Base-by-base conservation (phyloP, 23 tunicate species). In the Styela clava region DNA sequence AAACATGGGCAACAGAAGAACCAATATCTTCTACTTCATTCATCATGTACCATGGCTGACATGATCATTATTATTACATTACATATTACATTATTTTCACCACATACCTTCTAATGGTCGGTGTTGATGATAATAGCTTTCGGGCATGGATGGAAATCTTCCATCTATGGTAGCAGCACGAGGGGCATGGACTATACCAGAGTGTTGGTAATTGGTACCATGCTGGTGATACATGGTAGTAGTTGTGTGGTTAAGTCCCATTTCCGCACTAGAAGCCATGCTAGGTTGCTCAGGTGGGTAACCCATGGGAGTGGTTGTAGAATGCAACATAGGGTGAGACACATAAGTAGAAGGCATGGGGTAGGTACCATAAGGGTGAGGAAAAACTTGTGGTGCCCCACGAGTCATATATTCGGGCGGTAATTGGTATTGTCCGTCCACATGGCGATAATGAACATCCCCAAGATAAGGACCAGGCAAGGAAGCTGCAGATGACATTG, bases 141-240 rank as follows among this genome's bases (percentile, higher is more conserved):
- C 81, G 16, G 78, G 52, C 1, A 32, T 25, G 0, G 81, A 44
- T 24, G 64, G 52, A 24, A 35, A 52, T 52, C 81, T 52, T 12
- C 81, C 81, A 2, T 76, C 81, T 5, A 52, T 23, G 22, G 44
- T 33, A 0, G 78, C 52, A 16, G 52, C 25, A 33, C 78, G 37
- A 25, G 78, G 78, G 25, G 51, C 78, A 34, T 33, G 78, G 44
- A 76, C 81, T 20, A 44, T 36, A 1, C 32, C 65, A 0, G 65
- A 24, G 16, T 76, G 81, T 23, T 24, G 2, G 52, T 44, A 76
- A 29, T 27, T 25, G 24, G 23, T 29, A 21, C 32, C 65, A 23
- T 52, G 81, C 35, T 71, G 77, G 35, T 27, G 35, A 76, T 76
- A 76, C 81, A 76, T 52, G 1, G 81, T 76, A 76, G n/a, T 52